Percentiles rank a stretch among this genome's conserved stretches.
Conservation (phyloP, 2,797 vertebrate genomes). For the Sphenopsis melanotis region DNA sequence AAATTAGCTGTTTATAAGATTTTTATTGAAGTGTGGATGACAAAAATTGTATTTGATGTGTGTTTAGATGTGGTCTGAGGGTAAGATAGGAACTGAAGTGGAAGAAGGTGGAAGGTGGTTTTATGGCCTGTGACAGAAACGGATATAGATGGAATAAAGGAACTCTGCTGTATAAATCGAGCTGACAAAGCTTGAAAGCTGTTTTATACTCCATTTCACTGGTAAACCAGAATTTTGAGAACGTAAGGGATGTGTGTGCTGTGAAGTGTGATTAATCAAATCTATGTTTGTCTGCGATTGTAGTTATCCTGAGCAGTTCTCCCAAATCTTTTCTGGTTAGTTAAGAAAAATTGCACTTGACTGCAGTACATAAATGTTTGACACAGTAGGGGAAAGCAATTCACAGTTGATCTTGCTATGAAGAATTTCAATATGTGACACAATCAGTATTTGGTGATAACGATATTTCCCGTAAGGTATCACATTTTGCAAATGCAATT, state of each 20-base stretch:
- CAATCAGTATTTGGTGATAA: background rate
- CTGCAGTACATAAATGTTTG: background rate
- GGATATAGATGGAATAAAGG: background rate
- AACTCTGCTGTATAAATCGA: background rate
- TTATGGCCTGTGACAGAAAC: background rate
- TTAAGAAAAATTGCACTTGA: background rate
- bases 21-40: background rate
- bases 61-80: background rate
- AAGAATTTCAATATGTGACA: background rate
- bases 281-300: background rate
- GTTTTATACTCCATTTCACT: background rate
- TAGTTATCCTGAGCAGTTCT: background rate
- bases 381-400: background rate
- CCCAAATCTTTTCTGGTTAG: background rate
- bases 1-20: background rate
- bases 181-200: background rate
- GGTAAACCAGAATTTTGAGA: background rate
- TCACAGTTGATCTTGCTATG: background rate
- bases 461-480: background rate
- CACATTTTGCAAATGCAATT: background rate
- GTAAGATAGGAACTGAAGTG: background rate
- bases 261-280: background rate
- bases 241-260: background rate
- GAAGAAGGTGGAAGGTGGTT: background rate
- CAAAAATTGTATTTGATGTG: background rate